A percentile compares a stretch with the other conserved stretches of the same genome.
Evolutionary conservation across 2,888 invertebrate species (phyloP).

Genomic region (Pilophorus perplexus): DNA sequence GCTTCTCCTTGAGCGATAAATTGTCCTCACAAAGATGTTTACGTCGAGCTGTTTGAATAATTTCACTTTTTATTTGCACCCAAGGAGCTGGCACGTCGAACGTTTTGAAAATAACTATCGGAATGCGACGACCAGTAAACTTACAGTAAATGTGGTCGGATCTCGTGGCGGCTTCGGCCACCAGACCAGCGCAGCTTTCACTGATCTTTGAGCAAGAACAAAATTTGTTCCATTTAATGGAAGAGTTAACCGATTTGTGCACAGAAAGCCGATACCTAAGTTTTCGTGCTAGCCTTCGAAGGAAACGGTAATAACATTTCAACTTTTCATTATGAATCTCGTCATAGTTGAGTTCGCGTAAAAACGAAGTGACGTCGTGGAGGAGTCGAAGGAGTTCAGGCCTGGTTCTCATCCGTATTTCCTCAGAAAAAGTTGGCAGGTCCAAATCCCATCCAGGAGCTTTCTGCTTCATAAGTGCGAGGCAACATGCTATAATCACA

Average conservation of each 20-base stretch:
- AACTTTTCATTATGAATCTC: background rate
- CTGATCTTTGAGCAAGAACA: conserved; percentile 5
- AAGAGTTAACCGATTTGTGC: background rate
- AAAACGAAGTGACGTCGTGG: background rate
- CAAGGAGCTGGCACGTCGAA: conserved; percentile 64
- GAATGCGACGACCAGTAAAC: conserved; percentile 54
- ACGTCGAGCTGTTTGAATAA: conserved; percentile 41
- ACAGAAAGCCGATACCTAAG: conserved; percentile 4
- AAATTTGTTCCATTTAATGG: too few relatives aligned
- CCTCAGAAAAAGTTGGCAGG: background rate
- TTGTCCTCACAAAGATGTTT: too few relatives aligned
- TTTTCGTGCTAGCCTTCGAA: conserved; percentile 12
- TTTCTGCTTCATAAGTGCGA: background rate
- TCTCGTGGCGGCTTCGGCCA: background rate
- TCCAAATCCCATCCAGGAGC: conserved; percentile 1
- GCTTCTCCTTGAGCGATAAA: conserved; percentile 49
- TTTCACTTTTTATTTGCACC: conserved; percentile 67
- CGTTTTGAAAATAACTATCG: conserved; percentile 81
- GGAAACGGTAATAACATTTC: too few relatives aligned
- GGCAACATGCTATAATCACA: background rate
- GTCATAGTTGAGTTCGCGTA: background rate
- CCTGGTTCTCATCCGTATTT: background rate
- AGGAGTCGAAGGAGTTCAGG: conserved; percentile 1
- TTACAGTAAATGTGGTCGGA: conserved; percentile 34
- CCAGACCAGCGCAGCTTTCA: conserved; percentile 19